phyloP scores from a whole-genome alignment of 2,888 invertebrate species.

The Tachina lurida region DNA sequence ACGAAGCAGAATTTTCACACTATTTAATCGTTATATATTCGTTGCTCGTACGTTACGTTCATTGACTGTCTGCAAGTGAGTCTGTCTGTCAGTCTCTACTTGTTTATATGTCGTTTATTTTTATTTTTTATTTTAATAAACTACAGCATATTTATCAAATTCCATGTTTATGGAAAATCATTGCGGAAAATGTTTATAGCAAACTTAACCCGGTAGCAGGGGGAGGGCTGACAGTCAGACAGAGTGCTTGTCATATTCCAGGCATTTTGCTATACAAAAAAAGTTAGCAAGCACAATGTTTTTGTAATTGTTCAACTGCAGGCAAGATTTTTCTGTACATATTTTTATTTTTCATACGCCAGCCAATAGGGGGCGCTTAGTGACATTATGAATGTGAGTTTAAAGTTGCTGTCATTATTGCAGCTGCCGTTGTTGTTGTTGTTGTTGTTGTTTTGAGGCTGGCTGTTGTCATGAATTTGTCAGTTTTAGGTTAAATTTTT shows the following conservation, averaged over 20 bases:
- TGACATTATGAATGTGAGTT: conserved; percentile 52
- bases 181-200: conserved; percentile 42
- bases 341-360: conserved; percentile 9
- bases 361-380: conserved; percentile 69
- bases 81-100: conserved; percentile 21
- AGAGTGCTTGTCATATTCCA: conserved; percentile 64
- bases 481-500: conserved; percentile 76
- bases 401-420: conserved; percentile 65
- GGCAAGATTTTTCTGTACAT: conserved; percentile 38
- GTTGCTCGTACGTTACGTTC: background rate
- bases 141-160: conserved; percentile 69
- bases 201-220: conserved; percentile 1
- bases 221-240: conserved; percentile 47
- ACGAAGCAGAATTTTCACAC: conserved; percentile 48
- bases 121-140: conserved; percentile 53
- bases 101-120: background rate
- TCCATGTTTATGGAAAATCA: conserved; percentile 60
- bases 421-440: conserved; percentile 45
- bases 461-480: conserved; percentile 74
- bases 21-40: conserved; percentile 59
- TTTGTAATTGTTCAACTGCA: conserved; percentile 18
- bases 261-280: conserved; percentile 55
- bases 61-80: background rate
- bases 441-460: conserved; percentile 51
- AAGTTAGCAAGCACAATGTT: conserved; percentile 44